These are phyloP conservation scores for Rhinoderma darwinii DNA, from an alignment of 2,113 vertebrate species.

Conservation along the genomic window DNA sequence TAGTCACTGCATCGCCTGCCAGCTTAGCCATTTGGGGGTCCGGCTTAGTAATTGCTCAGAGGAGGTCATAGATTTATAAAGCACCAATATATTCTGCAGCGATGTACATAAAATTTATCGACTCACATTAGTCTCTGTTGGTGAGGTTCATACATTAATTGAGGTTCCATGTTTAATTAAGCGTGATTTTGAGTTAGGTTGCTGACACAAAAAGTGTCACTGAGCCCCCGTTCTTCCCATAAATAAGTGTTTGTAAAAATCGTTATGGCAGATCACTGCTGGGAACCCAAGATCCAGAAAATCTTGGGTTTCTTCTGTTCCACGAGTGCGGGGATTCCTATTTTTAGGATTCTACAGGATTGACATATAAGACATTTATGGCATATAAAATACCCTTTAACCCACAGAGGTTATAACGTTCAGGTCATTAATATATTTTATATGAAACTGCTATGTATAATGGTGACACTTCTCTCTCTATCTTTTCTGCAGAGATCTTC, in stretches of 20 bases:
- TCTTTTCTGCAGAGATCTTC: conserved; percentile 48
- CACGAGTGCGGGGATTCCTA: neutral
- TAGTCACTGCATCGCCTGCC: no score
- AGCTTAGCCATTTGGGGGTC: no score
- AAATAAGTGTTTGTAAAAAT: neutral
- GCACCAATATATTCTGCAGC: neutral
- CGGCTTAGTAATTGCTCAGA: no score
- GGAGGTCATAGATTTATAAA: neutral
- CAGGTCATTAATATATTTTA: no score
- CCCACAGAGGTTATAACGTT: no score
- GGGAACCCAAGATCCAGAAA: neutral
- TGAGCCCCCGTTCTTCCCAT: neutral
- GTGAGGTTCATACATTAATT: no score
- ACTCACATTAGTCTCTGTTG: neutral
- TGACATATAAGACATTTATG: no score
- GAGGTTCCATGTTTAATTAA: no score
- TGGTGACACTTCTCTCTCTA: neutral
- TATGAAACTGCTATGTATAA: neutral
- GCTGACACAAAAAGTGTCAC: neutral
- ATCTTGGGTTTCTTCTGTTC: neutral
- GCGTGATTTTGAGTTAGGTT: no score
- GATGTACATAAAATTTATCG: neutral
- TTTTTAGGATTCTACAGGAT: neutral
- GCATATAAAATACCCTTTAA: no score
- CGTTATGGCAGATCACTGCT: no score